These are phyloP conservation scores for Gambusia holbrooki DNA, from an alignment of 2,113 vertebrate species.

Conservation along the genomic window DNA sequence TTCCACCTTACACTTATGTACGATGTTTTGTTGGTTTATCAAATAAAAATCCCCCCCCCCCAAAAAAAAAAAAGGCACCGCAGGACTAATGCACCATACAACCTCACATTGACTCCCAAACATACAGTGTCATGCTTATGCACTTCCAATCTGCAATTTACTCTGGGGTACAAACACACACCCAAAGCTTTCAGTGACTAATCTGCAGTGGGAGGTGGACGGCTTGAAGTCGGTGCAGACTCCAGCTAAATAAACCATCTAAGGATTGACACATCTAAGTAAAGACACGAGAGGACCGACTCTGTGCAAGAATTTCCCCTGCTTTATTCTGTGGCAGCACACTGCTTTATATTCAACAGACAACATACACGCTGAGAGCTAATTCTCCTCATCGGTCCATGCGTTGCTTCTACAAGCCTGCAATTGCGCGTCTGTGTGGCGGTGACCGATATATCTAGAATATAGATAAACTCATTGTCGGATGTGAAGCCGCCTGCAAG, in stretches of 20 bases:
- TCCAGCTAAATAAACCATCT: constrained; percentile 76
- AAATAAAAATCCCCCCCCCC: not conserved
- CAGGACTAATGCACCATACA: not conserved
- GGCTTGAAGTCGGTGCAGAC: constrained; percentile 71
- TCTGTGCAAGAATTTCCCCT: constrained; percentile 47
- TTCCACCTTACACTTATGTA: not conserved
- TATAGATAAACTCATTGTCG: constrained; percentile 38
- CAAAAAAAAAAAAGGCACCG: too few species aligned
- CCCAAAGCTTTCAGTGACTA: constrained; percentile 67
- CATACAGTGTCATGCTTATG: not conserved
- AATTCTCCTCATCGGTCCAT: constrained; percentile 42
- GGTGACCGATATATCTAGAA: constrained; percentile 41
- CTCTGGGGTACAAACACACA: constrained; percentile 35
- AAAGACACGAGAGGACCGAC: constrained; percentile 66
- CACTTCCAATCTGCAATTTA: constrained; percentile 44
- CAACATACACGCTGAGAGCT: constrained; percentile 35
- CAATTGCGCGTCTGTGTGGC: constrained; percentile 22
- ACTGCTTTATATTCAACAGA: constrained; percentile 51
- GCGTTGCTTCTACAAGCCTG: constrained; percentile 14
- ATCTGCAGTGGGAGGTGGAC: constrained; percentile 77
- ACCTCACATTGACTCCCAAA: not conserved
- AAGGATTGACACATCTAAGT: constrained; percentile 72
- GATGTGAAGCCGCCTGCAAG: constrained; percentile 31
- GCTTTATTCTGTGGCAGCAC: constrained; percentile 54
- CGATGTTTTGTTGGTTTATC: not conserved